phyloP scores from a whole-genome alignment of 2,888 invertebrate species.

The Andrena flavipes region DNA sequence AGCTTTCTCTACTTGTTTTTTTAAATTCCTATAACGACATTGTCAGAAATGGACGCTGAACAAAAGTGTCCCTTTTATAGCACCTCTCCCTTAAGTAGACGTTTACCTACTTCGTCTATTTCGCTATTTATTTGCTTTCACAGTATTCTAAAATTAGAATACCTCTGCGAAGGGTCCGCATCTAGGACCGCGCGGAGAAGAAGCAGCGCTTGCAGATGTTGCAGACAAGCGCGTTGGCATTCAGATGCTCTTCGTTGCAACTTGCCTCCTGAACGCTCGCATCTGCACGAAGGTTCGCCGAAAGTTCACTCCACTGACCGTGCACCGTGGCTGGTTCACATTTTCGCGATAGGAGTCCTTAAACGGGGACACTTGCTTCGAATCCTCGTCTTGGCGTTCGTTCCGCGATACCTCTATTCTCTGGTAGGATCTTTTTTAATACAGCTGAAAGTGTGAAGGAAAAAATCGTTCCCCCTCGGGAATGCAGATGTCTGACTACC shows the following conservation, averaged over 20 bases:
- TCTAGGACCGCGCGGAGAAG: background rate
- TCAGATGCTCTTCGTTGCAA: conserved; percentile 37
- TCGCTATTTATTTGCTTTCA: background rate
- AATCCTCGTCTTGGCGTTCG: background rate
- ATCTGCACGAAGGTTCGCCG: conserved; percentile 48
- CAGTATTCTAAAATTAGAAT: background rate
- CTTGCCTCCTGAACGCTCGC: conserved; percentile 30
- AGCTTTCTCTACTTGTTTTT: no score
- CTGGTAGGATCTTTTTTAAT: no score
- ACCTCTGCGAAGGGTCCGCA: background rate
- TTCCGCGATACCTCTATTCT: background rate
- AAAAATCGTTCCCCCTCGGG: background rate
- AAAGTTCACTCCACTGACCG: conserved; percentile 50
- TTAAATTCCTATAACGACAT: no score
- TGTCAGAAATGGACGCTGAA: no score
- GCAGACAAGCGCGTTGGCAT: conserved; percentile 6
- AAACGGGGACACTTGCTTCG: background rate
- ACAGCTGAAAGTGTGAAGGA: background rate
- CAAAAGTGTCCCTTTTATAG: no score
- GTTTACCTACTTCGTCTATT: background rate
- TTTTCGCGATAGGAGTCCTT: background rate
- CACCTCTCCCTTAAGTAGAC: no score
- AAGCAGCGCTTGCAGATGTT: conserved; percentile 39
- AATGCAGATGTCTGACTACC: background rate
- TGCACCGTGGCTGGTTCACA: conserved; percentile 41